Base-by-base conservation (phyloP, 2,113 vertebrate genomes). In the Sander lucioperca region DNA sequence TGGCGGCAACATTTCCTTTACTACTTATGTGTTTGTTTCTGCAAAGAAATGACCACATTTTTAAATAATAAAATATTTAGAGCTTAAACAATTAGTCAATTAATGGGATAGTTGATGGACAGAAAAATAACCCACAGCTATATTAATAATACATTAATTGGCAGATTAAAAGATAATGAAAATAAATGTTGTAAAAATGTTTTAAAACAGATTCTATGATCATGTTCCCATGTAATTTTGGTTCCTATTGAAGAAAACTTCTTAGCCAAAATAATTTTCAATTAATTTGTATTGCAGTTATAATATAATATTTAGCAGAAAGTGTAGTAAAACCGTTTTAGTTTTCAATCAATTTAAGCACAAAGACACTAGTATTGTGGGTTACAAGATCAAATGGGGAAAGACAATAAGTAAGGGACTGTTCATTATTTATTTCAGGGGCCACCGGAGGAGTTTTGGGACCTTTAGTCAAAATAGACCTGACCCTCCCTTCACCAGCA, bases 21-120 rank as follows among this genome's bases (percentile, higher is more conserved):
- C 56, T 43, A 39, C 21, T 62, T 16, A 10, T 14, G 23, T 50
- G 9, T 33, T 5, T 12, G 27, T 39, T 72, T 23, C 54, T 58
- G 27, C 0, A 12, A 5, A 14, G 0, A 1, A 25, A 50, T 11
- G 0, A 23, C 6, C 1, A 15, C 0, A 21, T 62, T 27, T 43
- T 33, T 5, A 2, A 33, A 30, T 9, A 27, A 12, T 27, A 23
- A 54, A 33, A 62, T 63, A 2, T 50, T 59, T 47, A 33, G 33
- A 33, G 45, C 0, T 36, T 5, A 51, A 53, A 50, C 25, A 23
- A 36, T 67, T 16, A 48, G 1, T 39, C 23, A 51, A 5, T 23
- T 50, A 56, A 47, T 23, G 2, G 1, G 19, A n/a, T 11, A 43
- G 3, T 57, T 0, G 6, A 58, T 8, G 0, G 1, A 13, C 36